Conservation (phyloP, 2,113 vertebrate genomes). For the Polypterus senegalus region DNA sequence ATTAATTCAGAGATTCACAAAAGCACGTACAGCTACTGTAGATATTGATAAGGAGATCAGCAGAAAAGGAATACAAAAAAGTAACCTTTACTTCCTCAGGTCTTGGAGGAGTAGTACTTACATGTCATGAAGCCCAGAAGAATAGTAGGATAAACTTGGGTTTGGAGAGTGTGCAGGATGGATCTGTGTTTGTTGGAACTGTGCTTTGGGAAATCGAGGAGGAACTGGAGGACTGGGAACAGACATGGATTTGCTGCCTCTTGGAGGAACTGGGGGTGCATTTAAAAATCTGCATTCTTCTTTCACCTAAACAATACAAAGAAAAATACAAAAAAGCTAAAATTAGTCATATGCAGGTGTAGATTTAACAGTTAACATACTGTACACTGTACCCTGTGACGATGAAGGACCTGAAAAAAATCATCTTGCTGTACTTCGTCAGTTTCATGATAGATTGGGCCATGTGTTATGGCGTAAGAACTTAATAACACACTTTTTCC, state of each 20-base stretch:
- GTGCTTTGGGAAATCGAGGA: slow-evolving; percentile 63
- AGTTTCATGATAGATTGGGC: too few relatives aligned
- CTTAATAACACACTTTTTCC: too few relatives aligned
- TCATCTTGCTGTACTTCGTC: too few relatives aligned
- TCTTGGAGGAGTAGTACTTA: slow-evolving; percentile 29
- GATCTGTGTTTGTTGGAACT: slow-evolving; percentile 29
- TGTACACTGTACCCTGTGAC: too few relatives aligned
- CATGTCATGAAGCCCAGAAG: slow-evolving; percentile 80
- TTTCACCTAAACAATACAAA: slow-evolving; percentile 62
- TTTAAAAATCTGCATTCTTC: slow-evolving; percentile 90
- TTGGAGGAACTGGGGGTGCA: slow-evolving; percentile 80
- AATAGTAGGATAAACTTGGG: slow-evolving; percentile 85
- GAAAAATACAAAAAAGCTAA: not conserved
- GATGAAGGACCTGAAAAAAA: too few relatives aligned
- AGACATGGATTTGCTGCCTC: slow-evolving; percentile 55
- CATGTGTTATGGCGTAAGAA: too few relatives aligned
- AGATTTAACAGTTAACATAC: too few relatives aligned
- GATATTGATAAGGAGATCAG: too few relatives aligned
- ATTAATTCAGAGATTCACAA: too few relatives aligned
- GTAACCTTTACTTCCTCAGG: too few relatives aligned
- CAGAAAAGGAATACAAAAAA: too few relatives aligned
- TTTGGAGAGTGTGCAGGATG: slow-evolving; percentile 44
- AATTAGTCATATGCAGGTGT: not conserved
- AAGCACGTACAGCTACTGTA: too few relatives aligned
- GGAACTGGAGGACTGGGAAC: slow-evolving; percentile 64